Evolutionary conservation across 1,140 invertebrate genomes (phyloP).

Genomic region (Drosophila hydei): DNA sequence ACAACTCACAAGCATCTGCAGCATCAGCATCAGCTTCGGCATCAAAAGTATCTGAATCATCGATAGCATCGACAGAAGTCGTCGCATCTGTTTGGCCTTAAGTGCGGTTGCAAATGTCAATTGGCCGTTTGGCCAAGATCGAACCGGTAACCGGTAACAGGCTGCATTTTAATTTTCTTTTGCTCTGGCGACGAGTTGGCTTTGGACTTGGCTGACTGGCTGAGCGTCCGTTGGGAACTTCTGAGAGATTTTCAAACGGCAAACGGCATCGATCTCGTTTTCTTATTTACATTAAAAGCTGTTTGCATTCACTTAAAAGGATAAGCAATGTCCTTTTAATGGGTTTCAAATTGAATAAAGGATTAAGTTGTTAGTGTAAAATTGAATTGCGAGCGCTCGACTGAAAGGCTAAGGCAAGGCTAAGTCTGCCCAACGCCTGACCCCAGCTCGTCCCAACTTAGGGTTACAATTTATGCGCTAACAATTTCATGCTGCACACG

Average conservation of each 20-base stretch:
- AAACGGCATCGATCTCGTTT: constrained; percentile 80
- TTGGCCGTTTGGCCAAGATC: constrained; percentile 65
- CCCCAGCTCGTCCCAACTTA: background rate
- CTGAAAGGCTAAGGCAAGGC: constrained; percentile 49
- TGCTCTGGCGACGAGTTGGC: constrained; percentile 8
- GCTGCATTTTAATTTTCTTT: constrained; percentile 77
- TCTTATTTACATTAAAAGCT: constrained; percentile 84
- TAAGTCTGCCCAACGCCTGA: constrained; percentile 14
- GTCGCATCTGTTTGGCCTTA: constrained; percentile 58
- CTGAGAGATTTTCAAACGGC: constrained; percentile 54
- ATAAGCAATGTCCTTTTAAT: constrained; percentile 84
- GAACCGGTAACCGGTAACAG: constrained; percentile 26
- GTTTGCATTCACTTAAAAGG: constrained; percentile 84
- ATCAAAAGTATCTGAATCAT: constrained; percentile 36
- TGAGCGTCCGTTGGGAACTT: constrained; percentile 12
- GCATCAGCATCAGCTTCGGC: constrained; percentile 7
- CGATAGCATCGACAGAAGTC: constrained; percentile 29
- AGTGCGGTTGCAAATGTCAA: constrained; percentile 84
- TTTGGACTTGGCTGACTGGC: background rate
- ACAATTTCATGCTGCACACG: constrained; percentile 48
- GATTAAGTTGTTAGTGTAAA: constrained; percentile 84
- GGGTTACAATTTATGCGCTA: constrained; percentile 16
- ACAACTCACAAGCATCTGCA: constrained; percentile 30
- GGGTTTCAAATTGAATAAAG: constrained; percentile 84
- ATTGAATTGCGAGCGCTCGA: constrained; percentile 79